Conservation (phyloP, 2,888 invertebrate genomes). For the Hybos culiciformis region DNA sequence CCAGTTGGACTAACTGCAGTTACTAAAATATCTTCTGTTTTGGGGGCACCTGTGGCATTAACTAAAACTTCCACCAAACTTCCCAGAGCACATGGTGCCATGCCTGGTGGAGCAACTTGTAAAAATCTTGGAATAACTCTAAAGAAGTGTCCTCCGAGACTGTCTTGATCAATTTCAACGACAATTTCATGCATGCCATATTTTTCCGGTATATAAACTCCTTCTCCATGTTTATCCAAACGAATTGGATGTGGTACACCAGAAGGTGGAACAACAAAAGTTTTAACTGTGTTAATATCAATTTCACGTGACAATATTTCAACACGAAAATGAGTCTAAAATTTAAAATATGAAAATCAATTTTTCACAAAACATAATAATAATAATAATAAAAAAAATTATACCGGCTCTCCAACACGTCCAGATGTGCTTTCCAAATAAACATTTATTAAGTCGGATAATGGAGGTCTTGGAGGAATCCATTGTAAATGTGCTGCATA, state of each 20-base stretch:
- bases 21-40: conserved; percentile 74
- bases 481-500: conserved; percentile 88
- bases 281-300: conserved; percentile 55
- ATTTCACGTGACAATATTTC: conserved; percentile 57
- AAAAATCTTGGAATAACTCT: conserved; percentile 75
- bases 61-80: conserved; percentile 90
- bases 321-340: conserved; percentile 63
- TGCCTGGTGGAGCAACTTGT: conserved; percentile 78
- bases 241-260: conserved; percentile 50
- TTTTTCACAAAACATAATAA: too few relatives aligned
- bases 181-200: conserved; percentile 84
- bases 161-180: conserved; percentile 48
- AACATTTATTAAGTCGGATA: conserved; percentile 69
- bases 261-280: conserved; percentile 65
- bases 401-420: conserved; percentile 72
- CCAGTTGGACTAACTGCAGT: conserved; percentile 87
- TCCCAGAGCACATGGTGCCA: conserved; percentile 90
- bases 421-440: conserved; percentile 73
- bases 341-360: neutral
- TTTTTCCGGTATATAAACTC: conserved; percentile 74
- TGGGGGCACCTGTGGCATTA: conserved; percentile 68
- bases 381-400: conserved; percentile 18
- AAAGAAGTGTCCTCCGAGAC: conserved; percentile 56
- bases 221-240: conserved; percentile 59
- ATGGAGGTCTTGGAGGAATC: conserved; percentile 69